Base-by-base conservation (phyloP, 2,797 vertebrate genomes). In the Cuniculus paca region DNA sequence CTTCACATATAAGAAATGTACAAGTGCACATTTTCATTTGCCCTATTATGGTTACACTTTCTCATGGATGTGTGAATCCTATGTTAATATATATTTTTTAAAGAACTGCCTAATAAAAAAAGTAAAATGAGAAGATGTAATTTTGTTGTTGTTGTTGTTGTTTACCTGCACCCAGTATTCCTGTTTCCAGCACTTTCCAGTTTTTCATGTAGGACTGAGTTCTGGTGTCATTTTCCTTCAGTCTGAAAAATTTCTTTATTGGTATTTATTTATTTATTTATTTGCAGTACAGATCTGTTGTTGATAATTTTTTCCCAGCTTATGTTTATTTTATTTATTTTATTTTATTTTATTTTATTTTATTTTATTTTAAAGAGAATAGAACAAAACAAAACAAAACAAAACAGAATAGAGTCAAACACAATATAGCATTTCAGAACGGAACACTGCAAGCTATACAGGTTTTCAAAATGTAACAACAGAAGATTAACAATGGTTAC, bases 171-270 rank as follows among this genome's bases (percentile, higher is more conserved):
- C 13, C 42, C 12, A n/a, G n/a, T n/a, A n/a, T n/a, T n/a, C n/a
- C n/a, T n/a, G n/a, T n/a, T 79, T 85, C n/a, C 12, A 60, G 13
- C 4, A 81, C 9, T 70, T 94, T 85, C 48, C 17, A 10, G 28
- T 74, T 34, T 91, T 90, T 85, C 5, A 36, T 56, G 34, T 81
- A 52, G 26, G 11, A 90, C 14, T 80, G 36, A 65, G 6, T 78
- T 95, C 65, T 85, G 6, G n/a, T 72, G 31, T 60, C 3, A 48
- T 82, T 92, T 91, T 22, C 54, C 14, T 89, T 95, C 2, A 82
- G 4, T 14, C 34, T 77, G 56, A 95, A 54, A 92, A 63, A n/a
- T 75, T 80, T 13, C 31, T 90, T 88, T 88, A n/a, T n/a, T n/a
- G n/a, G n/a, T n/a, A n/a, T n/a, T n/a, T n/a, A n/a, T n/a, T n/a